Percentiles rank a stretch among this genome's conserved stretches.
phyloP scores from a whole-genome alignment of 2,797 vertebrate species.

The Hippocampus kuda region DNA sequence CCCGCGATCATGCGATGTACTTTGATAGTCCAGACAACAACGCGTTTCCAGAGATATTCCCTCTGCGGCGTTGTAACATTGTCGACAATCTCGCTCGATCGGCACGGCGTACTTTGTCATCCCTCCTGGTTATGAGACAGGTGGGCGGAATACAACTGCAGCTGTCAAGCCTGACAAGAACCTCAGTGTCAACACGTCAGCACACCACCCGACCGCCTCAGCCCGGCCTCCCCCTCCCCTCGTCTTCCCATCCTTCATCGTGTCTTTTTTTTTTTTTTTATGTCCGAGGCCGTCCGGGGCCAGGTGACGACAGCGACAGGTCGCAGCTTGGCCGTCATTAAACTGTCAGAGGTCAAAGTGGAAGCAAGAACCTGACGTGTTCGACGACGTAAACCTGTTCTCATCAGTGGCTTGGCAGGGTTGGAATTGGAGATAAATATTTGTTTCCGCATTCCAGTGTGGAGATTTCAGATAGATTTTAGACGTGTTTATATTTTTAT shows the following conservation, averaged over 20 bases:
- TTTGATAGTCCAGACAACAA: background rate
- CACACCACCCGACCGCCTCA: constrained; percentile 10
- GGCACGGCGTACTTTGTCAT: background rate
- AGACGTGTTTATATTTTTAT: no score
- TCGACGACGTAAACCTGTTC: constrained; percentile 26
- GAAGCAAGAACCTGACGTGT: constrained; percentile 13
- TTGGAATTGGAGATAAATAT: background rate
- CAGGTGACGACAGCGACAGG: constrained; percentile 50
- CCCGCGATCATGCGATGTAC: background rate
- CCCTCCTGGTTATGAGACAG: constrained; percentile 14
- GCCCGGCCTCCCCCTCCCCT: constrained; percentile 1
- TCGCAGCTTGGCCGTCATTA: constrained; percentile 40
- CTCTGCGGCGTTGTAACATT: no score
- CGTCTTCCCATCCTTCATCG: constrained; percentile 32
- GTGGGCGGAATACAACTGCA: constrained; percentile 23
- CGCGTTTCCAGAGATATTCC: no score
- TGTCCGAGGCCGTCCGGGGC: constrained; percentile 32
- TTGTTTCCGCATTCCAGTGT: background rate
- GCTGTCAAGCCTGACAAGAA: constrained; percentile 17
- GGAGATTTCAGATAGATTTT: background rate
- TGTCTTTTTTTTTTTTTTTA: constrained; percentile 34
- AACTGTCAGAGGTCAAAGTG: constrained; percentile 39
- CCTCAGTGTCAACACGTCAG: constrained; percentile 34
- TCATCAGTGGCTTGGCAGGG: background rate
- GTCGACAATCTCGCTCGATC: background rate